Base-by-base conservation (phyloP, 2,113 vertebrate species). In the Perca fluviatilis region DNA sequence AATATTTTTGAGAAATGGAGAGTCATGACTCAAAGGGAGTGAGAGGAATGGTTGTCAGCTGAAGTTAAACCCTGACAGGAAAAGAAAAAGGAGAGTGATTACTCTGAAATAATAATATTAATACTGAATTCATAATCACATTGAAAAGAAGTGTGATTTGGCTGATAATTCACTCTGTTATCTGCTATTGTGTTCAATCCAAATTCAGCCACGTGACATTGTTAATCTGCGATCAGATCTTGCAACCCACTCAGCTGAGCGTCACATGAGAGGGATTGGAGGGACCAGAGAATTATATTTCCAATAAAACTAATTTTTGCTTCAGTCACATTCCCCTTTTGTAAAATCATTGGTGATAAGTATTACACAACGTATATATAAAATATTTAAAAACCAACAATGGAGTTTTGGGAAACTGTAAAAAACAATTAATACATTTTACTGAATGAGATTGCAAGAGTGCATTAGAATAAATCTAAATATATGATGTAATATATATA, bases 241-340 rank as follows among this genome's bases (percentile, higher is more conserved):
- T n/a, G 47, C 51, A 86, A 33, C 77, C 65, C 82, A 49, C 91
- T 95, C 96, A 96, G 95, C 95, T 97, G 95, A 96, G 90, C 58
- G 75, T 97, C 97, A 97, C 96, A 97, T 97, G 97, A 94, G 91
- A 85, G 51, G 88, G 96, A 94, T 96, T 96, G 89, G 68, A 80
- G 88, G 83, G 80, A 69, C 82, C 88, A 91, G 86, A 92, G 94
- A 93, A 88, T 62, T 58, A 43, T 33, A 27, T 49, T 64, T 11
- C 30, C 19, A 68, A 3, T 61, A 16, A 57, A 21, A 25, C 21
- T 60, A 33, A 33, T 74, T 71, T 21, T 6, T 5, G 3, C n/a
- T 23, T 80, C 30, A 61, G 14, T 30, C 56, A 66, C 57, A 12
- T 11, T 50, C 9, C 30, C 64, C 15, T 27, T 16, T 25, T 18